Conservation (phyloP, 2,888 invertebrate species). For the Candidula unifasciata region DNA sequence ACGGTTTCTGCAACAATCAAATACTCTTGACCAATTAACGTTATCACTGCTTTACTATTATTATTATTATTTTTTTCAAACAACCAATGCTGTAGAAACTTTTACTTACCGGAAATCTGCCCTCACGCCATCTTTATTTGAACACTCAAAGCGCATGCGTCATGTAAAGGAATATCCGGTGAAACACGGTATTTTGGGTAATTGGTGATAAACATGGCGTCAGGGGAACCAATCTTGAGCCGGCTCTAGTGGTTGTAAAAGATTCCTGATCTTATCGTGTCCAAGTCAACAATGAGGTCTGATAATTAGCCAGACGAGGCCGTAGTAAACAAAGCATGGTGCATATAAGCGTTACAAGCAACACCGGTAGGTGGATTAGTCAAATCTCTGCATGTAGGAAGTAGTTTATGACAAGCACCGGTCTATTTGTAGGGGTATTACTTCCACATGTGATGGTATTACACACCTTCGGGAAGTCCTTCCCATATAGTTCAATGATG, state of each 20-base stretch:
- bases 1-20: neutral
- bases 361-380: too few relatives aligned
- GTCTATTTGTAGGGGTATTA: neutral
- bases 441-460: neutral
- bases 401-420: too few relatives aligned
- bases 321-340: neutral
- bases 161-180: neutral
- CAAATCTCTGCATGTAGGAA: too few relatives aligned
- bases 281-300: neutral
- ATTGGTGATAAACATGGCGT: constrained; percentile 19
- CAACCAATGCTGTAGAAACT: constrained; percentile 14
- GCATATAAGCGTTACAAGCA: neutral
- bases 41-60: neutral
- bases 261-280: neutral
- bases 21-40: constrained; percentile 4
- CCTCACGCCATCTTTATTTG: constrained; percentile 27
- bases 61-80: too few relatives aligned
- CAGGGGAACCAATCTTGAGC: constrained; percentile 4
- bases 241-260: neutral
- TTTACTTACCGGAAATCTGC: neutral
- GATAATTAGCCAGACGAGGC: neutral
- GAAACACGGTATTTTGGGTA: constrained; percentile 3
- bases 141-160: constrained; percentile 4
- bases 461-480: neutral
- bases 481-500: neutral